Evolutionary conservation across 2,797 vertebrate genomes (phyloP).

Genomic region (Xenentodon cancila): DNA sequence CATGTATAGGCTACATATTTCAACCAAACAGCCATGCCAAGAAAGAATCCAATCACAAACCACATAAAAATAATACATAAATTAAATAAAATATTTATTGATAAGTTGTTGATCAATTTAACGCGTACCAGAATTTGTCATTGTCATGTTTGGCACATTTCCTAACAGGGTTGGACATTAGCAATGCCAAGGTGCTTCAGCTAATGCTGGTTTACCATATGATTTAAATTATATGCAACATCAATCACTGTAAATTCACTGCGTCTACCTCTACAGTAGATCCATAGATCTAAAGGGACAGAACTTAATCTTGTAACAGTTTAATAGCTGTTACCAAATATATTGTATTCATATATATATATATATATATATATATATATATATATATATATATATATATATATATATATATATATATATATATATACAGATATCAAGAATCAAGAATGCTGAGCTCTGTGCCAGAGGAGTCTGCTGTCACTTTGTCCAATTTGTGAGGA

Average conservation of each 20-base stretch:
- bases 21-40: conserved; percentile 7
- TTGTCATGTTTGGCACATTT: conserved; percentile 32
- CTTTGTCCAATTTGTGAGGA: no score
- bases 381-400: no score
- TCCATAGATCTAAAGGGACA: no score
- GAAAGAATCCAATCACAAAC: neutral
- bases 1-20: conserved; percentile 3
- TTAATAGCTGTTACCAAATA: no score
- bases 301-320: no score
- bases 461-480: no score
- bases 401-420: no score
- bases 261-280: conserved; percentile 3
- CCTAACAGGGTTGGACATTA: conserved; percentile 12
- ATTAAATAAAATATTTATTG: neutral
- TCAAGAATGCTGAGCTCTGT: no score
- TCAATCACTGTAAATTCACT: conserved; percentile 44
- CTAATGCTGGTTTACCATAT: conserved; percentile 41
- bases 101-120: conserved; percentile 32
- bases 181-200: conserved; percentile 10
- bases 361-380: no score
- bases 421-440: no score
- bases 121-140: conserved; percentile 32
- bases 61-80: conserved; percentile 10
- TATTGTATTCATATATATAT: no score
- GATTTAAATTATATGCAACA: conserved; percentile 35